These are phyloP conservation scores for Vesta saturnalis DNA, from an alignment of 2,888 invertebrate species.

Conservation along the genomic window DNA sequence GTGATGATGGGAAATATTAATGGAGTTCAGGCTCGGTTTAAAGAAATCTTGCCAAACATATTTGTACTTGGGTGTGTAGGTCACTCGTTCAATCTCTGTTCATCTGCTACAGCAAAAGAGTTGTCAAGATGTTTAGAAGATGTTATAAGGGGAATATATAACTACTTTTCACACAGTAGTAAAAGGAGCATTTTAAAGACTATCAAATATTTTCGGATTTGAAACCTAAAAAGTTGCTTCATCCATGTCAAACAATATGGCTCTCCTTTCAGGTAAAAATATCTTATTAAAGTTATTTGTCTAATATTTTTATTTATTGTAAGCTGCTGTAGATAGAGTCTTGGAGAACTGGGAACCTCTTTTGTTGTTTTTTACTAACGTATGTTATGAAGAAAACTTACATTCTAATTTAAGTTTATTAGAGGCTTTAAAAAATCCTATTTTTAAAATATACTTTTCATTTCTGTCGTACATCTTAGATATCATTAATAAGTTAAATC, in stretches of 20 bases:
- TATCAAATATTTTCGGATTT: conserved; percentile 47
- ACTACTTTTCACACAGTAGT: conserved; percentile 48
- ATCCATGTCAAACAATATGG: conserved; percentile 50
- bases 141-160: conserved; percentile 45
- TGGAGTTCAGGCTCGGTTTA: conserved; percentile 42
- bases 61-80: conserved; percentile 49
- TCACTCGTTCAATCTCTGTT: conserved; percentile 47
- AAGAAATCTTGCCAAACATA: conserved; percentile 40
- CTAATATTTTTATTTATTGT: conserved; percentile 5
- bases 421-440: conserved; percentile 3
- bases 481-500: conserved; percentile 5
- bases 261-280: conserved; percentile 44
- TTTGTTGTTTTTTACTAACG: conserved; percentile 5
- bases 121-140: conserved; percentile 44
- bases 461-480: conserved; percentile 5
- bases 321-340: conserved; percentile 3
- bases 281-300: conserved; percentile 3
- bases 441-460: conserved; percentile 5
- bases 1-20: conserved; percentile 48
- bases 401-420: conserved; percentile 2
- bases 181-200: conserved; percentile 48
- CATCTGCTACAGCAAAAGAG: conserved; percentile 46
- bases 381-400: conserved; percentile 5
- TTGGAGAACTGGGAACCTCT: conserved; percentile 5
- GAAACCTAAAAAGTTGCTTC: conserved; percentile 48